Evolutionary conservation across 2,888 invertebrate genomes (phyloP).

Genomic region (Neoaliturus tenellus): DNA sequence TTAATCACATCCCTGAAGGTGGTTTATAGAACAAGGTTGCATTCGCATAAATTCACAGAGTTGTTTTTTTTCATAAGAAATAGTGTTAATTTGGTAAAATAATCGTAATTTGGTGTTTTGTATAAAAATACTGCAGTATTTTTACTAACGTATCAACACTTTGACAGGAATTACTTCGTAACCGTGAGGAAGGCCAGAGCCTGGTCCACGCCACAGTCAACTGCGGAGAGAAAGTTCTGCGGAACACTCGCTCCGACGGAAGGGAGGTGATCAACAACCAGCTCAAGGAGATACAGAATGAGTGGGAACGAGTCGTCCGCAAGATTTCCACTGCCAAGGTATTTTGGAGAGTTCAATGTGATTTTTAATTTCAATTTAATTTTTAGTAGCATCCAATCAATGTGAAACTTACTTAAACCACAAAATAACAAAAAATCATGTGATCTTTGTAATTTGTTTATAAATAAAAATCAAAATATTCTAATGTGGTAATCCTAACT

Average conservation of each 20-base stretch:
- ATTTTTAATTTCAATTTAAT: slow-evolving; percentile 70
- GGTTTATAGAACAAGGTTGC: too few species aligned
- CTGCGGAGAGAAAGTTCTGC: slow-evolving; percentile 91
- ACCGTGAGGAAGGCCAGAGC: slow-evolving; percentile 92
- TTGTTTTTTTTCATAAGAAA: too few species aligned
- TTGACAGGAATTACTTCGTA: slow-evolving; percentile 84
- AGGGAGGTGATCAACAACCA: slow-evolving; percentile 91
- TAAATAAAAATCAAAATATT: too few species aligned
- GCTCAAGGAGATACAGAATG: slow-evolving; percentile 91
- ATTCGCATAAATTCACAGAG: too few species aligned
- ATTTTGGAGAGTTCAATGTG: background rate
- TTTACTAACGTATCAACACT: background rate
- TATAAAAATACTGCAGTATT: background rate
- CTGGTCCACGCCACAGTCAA: slow-evolving; percentile 91
- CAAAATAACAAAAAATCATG: too few species aligned
- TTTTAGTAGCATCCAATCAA: too few species aligned
- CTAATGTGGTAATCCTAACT: too few species aligned
- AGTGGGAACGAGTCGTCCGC: slow-evolving; percentile 94
- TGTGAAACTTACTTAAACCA: background rate
- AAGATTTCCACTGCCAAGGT: slow-evolving; percentile 92
- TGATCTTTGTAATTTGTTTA: too few species aligned
- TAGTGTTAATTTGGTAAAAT: too few species aligned
- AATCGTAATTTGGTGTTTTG: background rate
- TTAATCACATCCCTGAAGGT: too few species aligned
- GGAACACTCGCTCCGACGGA: slow-evolving; percentile 93